A percentile compares a stretch with the other conserved stretches of the same genome.
Evolutionary conservation across 1,140 invertebrate genomes (phyloP).

Genomic region (Pseudobourletiella spinata): DNA sequence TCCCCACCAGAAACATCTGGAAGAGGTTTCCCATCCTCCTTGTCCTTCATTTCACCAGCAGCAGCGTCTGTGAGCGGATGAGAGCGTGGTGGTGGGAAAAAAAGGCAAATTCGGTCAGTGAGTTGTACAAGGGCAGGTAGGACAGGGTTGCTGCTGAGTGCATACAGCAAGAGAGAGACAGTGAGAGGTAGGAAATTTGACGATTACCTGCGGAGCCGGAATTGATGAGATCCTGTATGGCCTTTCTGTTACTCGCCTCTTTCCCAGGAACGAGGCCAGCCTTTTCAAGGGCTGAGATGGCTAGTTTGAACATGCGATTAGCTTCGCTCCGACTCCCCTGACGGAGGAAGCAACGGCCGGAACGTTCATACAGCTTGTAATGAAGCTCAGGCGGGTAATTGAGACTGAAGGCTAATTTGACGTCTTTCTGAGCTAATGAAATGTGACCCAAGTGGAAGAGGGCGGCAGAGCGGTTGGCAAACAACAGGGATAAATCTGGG

Average conservation of each 20-base stretch:
- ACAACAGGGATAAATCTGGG: slow-evolving; percentile 58
- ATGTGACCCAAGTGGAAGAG: slow-evolving; percentile 67
- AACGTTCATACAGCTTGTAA: slow-evolving; percentile 32
- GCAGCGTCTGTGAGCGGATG: not conserved
- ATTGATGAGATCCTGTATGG: slow-evolving; percentile 21
- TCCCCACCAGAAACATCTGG: slow-evolving; percentile 21
- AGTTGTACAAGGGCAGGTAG: no score
- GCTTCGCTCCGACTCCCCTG: slow-evolving; percentile 15
- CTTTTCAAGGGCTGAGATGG: slow-evolving; percentile 17
- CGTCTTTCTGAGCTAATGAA: slow-evolving; percentile 57
- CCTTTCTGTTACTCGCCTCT: slow-evolving; percentile 8
- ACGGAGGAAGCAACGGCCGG: slow-evolving; percentile 18
- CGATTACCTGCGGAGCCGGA: no score
- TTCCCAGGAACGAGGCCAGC: slow-evolving; percentile 17
- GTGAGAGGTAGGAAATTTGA: no score
- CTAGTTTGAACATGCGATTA: slow-evolving; percentile 13
- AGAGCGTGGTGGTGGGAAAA: no score
- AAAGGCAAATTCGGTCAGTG: no score
- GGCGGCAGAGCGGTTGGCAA: slow-evolving; percentile 80
- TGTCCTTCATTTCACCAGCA: not conserved
- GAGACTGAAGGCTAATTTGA: slow-evolving; percentile 54
- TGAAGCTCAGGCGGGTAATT: slow-evolving; percentile 59
- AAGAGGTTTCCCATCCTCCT: not conserved
- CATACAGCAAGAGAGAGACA: no score
- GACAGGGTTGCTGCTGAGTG: no score